phyloP scores from a whole-genome alignment of 2,113 vertebrate species.

The Dicrurus megarhynchus region DNA sequence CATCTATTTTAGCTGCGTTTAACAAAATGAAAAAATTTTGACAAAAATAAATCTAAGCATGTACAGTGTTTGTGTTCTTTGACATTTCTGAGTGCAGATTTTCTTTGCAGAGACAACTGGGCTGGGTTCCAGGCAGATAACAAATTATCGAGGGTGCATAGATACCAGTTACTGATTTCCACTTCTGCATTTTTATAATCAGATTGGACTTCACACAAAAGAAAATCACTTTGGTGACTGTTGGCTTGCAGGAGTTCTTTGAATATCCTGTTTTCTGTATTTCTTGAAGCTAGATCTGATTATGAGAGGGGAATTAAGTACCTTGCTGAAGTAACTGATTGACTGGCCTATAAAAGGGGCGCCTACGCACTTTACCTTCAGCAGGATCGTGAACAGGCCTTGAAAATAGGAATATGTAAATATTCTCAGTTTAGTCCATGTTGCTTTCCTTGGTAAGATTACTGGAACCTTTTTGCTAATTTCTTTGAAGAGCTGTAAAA shows the following conservation, averaged over 20 bases:
- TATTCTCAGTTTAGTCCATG: background rate
- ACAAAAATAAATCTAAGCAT: background rate
- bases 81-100: constrained; percentile 34
- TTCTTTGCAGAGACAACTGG: constrained; percentile 22
- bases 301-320: constrained; percentile 37
- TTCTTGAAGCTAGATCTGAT: constrained; percentile 43
- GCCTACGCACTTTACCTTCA: background rate
- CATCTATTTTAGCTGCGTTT: background rate
- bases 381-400: background rate
- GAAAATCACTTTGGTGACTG: constrained; percentile 45
- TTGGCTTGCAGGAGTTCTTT: constrained; percentile 39
- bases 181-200: constrained; percentile 56
- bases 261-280: constrained; percentile 47
- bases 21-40: background rate
- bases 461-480: background rate
- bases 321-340: constrained; percentile 42
- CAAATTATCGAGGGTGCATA: constrained; percentile 26
- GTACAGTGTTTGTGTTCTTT: background rate
- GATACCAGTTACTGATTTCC: constrained; percentile 51
- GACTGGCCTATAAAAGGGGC: background rate
- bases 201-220: constrained; percentile 53
- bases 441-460: background rate
- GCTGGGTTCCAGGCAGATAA: constrained; percentile 54
- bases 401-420: background rate
- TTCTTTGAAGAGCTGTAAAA: background rate